Conservation (phyloP, 2,113 vertebrate genomes). For the Notechis scutatus region DNA sequence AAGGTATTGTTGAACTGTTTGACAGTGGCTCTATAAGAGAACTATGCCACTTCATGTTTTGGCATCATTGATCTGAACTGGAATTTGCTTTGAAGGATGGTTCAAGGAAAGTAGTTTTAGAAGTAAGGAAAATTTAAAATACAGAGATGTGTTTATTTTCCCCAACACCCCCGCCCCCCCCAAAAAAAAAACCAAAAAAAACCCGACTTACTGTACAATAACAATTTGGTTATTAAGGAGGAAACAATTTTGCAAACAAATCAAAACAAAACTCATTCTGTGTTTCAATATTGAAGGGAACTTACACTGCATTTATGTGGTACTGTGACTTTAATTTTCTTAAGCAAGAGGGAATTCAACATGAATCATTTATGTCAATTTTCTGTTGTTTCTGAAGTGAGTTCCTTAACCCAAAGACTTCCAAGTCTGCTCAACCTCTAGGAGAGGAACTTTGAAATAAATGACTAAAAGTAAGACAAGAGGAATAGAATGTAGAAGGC, state of each 20-base stretch:
- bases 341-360: background rate
- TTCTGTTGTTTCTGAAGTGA: background rate
- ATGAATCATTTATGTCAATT: background rate
- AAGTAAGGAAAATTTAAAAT: background rate
- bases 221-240: background rate
- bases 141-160: background rate
- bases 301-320: background rate
- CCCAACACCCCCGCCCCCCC: accelerated
- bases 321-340: background rate
- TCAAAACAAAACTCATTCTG: background rate
- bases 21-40: background rate
- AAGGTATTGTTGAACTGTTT: background rate
- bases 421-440: background rate
- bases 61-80: background rate
- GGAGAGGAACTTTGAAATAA: background rate
- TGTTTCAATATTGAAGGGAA: background rate
- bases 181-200: accelerated
- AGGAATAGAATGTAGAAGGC: background rate
- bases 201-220: background rate
- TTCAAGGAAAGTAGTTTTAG: background rate
- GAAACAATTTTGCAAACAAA: background rate
- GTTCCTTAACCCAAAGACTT: background rate
- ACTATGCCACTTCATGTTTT: background rate
- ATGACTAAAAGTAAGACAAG: background rate
- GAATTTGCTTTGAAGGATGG: background rate